Evolutionary conservation across 2,797 vertebrate genomes (phyloP).

Genomic region (Cirrhinus molitorella): DNA sequence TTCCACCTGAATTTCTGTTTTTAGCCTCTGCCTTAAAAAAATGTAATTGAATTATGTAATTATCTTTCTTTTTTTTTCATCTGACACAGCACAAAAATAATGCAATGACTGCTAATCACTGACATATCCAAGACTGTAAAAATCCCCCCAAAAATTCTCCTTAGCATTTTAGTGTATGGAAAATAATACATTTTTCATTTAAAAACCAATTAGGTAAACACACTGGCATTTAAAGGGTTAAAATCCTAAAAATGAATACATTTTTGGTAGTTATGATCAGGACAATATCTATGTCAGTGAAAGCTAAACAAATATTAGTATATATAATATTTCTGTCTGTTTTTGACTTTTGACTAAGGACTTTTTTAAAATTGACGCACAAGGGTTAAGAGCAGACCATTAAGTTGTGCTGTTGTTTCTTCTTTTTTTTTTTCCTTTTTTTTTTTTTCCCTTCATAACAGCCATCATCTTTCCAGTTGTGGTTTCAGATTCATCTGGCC

Average conservation of each 20-base stretch:
- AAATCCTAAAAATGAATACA: not conserved
- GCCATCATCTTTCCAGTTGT: slow-evolving; percentile 26
- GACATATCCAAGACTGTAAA: not conserved
- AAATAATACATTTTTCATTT: not conserved
- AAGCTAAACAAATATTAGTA: not conserved
- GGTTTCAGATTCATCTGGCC: slow-evolving; percentile 58
- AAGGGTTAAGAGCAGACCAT: slow-evolving; percentile 11
- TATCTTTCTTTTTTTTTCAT: not conserved
- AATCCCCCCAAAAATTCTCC: not conserved
- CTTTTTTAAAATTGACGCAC: not conserved
- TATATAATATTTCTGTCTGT: not conserved
- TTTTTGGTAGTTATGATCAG: not conserved
- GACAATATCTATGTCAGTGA: not conserved
- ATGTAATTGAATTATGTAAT: not conserved
- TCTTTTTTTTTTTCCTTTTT: not conserved
- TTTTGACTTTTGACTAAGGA: not conserved
- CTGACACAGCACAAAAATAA: not conserved
- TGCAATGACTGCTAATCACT: not conserved
- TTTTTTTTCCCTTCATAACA: not conserved
- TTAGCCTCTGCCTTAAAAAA: not conserved
- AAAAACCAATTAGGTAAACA: not conserved
- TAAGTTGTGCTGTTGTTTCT: slow-evolving; percentile 7
- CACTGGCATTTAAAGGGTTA: not conserved
- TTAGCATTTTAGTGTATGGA: not conserved
- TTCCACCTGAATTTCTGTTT: not conserved